Evolutionary conservation across 2,888 invertebrate genomes (phyloP).

Genomic region (Acleris cristana): DNA sequence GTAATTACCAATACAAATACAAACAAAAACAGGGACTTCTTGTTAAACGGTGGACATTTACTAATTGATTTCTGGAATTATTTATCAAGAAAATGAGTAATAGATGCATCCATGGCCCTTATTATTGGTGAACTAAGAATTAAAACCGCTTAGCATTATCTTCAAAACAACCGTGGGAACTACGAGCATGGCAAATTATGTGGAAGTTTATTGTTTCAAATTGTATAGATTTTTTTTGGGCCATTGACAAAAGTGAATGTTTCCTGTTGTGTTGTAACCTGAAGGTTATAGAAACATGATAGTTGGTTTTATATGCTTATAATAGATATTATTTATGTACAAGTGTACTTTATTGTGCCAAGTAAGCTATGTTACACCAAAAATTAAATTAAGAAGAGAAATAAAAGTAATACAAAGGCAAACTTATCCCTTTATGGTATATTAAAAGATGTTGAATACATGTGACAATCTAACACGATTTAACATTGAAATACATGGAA

Average conservation of each 20-base stretch:
- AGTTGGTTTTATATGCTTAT: too few relatives aligned
- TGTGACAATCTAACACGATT: too few relatives aligned
- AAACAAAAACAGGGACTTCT: constrained; percentile 36
- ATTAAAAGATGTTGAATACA: too few relatives aligned
- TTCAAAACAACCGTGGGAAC: constrained; percentile 15
- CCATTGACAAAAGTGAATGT: constrained; percentile 13
- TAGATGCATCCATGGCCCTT: not conserved
- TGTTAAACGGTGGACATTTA: constrained; percentile 43
- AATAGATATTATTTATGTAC: too few relatives aligned
- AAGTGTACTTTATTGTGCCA: too few relatives aligned
- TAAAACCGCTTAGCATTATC: not conserved
- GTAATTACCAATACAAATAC: constrained; percentile 33
- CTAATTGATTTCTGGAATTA: constrained; percentile 51
- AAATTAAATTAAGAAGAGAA: too few relatives aligned
- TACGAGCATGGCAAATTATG: constrained; percentile 8
- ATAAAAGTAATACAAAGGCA: too few relatives aligned
- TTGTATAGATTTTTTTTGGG: constrained; percentile 16
- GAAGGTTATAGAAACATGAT: not conserved
- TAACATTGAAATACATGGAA: too few relatives aligned
- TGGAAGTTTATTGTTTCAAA: constrained; percentile 26
- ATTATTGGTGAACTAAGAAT: not conserved
- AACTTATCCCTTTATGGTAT: too few relatives aligned
- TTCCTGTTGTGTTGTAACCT: not conserved
- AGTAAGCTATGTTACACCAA: too few relatives aligned
- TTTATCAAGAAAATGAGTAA: constrained; percentile 37